A percentile compares a stretch with the other conserved stretches of the same genome.
Conservation (phyloP, 2,888 invertebrate genomes). For the Oligia latruncula region DNA sequence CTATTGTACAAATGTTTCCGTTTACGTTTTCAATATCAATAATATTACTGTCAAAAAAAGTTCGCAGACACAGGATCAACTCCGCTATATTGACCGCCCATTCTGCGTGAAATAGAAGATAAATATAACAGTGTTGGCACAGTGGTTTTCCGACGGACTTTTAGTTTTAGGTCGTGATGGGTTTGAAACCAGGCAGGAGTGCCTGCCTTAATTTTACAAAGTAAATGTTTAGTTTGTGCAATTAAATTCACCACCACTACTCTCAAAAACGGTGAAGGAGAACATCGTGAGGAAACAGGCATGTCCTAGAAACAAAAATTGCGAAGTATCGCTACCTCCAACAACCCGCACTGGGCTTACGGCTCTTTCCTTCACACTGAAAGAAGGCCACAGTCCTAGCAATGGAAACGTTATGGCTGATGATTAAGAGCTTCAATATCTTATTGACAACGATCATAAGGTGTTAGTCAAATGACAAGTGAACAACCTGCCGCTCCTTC, state of each 20-base stretch:
- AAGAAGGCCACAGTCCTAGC: background rate
- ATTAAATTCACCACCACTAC: background rate
- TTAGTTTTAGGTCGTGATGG: background rate
- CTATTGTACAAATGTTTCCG: conserved; percentile 48
- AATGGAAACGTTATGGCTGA: background rate
- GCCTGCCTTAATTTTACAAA: background rate
- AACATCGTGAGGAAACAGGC: background rate
- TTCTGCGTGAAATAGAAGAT: conserved; percentile 24
- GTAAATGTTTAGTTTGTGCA: background rate
- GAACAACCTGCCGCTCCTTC: conserved; percentile 2
- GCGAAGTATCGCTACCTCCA: background rate
- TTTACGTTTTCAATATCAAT: conserved; percentile 46
- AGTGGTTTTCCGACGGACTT: background rate
- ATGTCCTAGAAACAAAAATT: background rate
- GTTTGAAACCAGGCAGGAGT: too few species aligned
- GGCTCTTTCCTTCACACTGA: background rate
- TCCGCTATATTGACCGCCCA: conserved; percentile 8
- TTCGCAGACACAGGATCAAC: conserved; percentile 26
- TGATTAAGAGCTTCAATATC: background rate
- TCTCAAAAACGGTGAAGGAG: background rate
- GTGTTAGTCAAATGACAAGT: conserved; percentile 7
- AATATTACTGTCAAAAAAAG: conserved; percentile 34
- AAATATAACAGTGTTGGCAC: background rate
- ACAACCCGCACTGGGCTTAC: background rate
- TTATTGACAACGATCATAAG: background rate